Conservation (phyloP, 64 coral and sea anemone species). For the Porites lutea region DNA sequence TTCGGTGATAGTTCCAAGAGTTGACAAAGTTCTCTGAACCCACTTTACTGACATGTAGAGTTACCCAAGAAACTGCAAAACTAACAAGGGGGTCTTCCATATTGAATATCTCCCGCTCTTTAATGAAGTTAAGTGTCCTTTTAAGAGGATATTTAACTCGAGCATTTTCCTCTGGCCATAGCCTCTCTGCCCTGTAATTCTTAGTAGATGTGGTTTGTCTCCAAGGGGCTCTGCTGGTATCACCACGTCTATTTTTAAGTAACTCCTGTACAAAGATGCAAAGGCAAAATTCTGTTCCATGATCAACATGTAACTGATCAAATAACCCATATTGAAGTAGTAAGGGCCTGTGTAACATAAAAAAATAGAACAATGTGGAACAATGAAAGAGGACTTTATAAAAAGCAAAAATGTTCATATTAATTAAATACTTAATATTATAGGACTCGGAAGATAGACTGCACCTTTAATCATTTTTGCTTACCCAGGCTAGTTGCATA, state of each 20-base stretch:
- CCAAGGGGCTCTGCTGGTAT: constrained; percentile 38
- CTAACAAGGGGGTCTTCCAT: constrained; percentile 33
- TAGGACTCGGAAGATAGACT: no score
- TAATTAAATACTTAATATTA: no score
- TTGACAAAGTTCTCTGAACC: constrained; percentile 57
- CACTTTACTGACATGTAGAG: constrained; percentile 51
- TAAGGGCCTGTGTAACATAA: constrained; percentile 47
- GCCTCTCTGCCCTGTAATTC: constrained; percentile 49
- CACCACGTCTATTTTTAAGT: constrained; percentile 35
- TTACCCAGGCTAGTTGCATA: no score
- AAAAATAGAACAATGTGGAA: constrained; percentile 12
- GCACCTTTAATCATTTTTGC: no score
- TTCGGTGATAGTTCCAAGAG: constrained; percentile 74
- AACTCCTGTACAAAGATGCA: constrained; percentile 75
- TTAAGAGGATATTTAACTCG: constrained; percentile 60
- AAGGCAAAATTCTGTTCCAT: constrained; percentile 55
- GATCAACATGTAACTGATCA: constrained; percentile 64
- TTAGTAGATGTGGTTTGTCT: constrained; percentile 46
- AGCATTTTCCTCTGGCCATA: constrained; percentile 60
- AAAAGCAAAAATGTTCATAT: no score
- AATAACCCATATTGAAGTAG: constrained; percentile 57
- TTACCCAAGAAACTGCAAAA: constrained; percentile 46
- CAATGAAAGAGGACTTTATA: no score
- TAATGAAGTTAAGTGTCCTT: constrained; percentile 12
- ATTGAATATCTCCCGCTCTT: constrained; percentile 36